Evolutionary conservation across 2,888 invertebrate genomes (phyloP), one percentile per base, ranked within the genome.

Genomic region (Gymnoscelis rufifasciata): DNA sequence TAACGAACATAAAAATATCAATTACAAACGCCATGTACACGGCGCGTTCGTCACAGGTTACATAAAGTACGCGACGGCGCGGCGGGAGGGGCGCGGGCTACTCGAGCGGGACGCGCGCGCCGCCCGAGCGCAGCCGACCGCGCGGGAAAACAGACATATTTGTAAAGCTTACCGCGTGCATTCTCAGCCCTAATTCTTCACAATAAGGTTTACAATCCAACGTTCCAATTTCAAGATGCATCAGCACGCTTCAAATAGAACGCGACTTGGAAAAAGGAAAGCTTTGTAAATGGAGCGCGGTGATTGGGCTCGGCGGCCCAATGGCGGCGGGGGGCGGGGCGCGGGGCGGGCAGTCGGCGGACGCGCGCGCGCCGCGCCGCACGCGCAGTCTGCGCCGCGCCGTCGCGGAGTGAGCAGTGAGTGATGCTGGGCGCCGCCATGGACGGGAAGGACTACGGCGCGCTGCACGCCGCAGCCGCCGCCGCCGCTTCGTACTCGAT

Each of bases 371-470:
- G 15, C 15, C 35, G 35, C 10, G 35, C 35, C 19, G 35, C 35
- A 35, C 35, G 35, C 19, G 19, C 19, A 19, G 19, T 19, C 15
- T 15, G 19, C n/a, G 35, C 19, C n/a, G 35, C 35, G 15, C 35
- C 15, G 51, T 47, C 31, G 50, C 43, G 44, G 38, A 39, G 71
- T 68, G 70, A 48, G 59, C 72, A 74, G 74, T 60, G 59, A 62
- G 76, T 69, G 78, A 86, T 87, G 87, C 73, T 86, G 68, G 84
- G 81, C 54, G 81, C 78, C 38, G 82, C 78, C 37, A 88, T 88
- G 87, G 86, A 86, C 66, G 86, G 87, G 61, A 88, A 88, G 74
- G 87, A 88, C 74, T 88, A 86, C 73, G 86, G 87, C 53, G 84
- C 86, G 73, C 78, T 87, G 77, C 87, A 86, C 54, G 87, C 84